Conservation (phyloP, 2,888 invertebrate genomes). For the Mimas tiliae region DNA sequence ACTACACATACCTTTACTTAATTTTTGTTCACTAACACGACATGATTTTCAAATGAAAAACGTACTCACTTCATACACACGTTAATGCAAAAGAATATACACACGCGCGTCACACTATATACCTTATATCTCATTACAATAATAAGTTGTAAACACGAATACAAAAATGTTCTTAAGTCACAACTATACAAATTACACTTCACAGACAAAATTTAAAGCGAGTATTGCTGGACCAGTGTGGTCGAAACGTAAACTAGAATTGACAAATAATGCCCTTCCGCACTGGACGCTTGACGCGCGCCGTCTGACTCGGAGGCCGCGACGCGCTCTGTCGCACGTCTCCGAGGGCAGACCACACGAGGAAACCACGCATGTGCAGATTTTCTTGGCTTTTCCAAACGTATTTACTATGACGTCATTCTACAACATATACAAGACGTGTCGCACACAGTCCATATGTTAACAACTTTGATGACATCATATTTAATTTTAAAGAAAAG, state of each 20-base stretch:
- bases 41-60: conserved; percentile 61
- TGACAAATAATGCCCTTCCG: conserved; percentile 62
- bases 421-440: background rate
- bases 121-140: background rate
- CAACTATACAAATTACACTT: conserved; percentile 21
- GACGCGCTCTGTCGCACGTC: conserved; percentile 51
- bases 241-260: conserved; percentile 38
- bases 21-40: conserved; percentile 42
- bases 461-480: conserved; percentile 10
- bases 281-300: conserved; percentile 64
- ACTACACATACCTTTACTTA: conserved; percentile 55
- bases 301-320: conserved; percentile 57
- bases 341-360: conserved; percentile 56
- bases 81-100: conserved; percentile 20
- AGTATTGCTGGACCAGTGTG: conserved; percentile 5
- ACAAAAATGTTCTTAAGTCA: conserved; percentile 15
- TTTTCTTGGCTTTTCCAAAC: conserved; percentile 67
- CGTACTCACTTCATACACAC: conserved; percentile 44
- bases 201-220: conserved; percentile 28
- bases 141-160: conserved; percentile 27
- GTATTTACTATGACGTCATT: conserved; percentile 49
- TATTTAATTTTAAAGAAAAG: background rate
- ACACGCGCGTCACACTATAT: conserved; percentile 6
- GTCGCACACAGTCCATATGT: background rate
- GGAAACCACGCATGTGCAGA: conserved; percentile 77